phyloP scores from a whole-genome alignment of 2,888 invertebrate genomes.

The Limenitis camilla region DNA sequence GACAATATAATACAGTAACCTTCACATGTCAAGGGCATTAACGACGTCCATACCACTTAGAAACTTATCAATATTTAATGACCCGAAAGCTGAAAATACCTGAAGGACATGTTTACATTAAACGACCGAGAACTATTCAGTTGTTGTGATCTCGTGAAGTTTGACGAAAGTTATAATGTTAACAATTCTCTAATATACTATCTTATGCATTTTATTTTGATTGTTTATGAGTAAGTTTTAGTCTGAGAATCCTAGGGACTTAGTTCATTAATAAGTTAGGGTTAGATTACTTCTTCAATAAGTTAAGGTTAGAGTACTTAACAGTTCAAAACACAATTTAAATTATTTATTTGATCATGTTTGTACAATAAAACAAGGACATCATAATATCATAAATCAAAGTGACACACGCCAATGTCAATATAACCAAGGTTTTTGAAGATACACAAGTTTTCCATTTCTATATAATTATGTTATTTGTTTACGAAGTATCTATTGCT shows the following conservation, averaged over 20 bases:
- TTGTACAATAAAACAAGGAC: constrained; percentile 3
- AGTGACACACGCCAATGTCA: constrained; percentile 14
- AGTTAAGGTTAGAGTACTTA: too few species aligned
- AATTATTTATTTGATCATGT: neutral
- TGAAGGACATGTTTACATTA: neutral
- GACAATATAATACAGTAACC: neutral
- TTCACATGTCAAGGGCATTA: constrained; percentile 2
- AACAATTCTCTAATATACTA: too few species aligned
- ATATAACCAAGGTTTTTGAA: constrained; percentile 1
- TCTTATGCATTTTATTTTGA: neutral
- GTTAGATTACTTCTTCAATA: too few species aligned
- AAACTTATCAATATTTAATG: too few species aligned
- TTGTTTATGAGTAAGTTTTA: constrained; percentile 11
- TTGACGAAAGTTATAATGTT: too few species aligned
- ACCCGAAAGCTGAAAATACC: too few species aligned
- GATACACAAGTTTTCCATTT: neutral
- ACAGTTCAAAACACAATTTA: too few species aligned
- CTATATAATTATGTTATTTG: neutral
- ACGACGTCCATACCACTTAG: neutral
- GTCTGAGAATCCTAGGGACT: too few species aligned
- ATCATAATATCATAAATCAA: constrained; percentile 8
- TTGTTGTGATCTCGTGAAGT: too few species aligned
- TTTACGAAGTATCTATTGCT: too few species aligned
- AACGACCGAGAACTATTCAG: neutral
- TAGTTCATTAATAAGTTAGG: too few species aligned